Conservation (phyloP, 2,888 invertebrate species). For the Julus scandinavius region DNA sequence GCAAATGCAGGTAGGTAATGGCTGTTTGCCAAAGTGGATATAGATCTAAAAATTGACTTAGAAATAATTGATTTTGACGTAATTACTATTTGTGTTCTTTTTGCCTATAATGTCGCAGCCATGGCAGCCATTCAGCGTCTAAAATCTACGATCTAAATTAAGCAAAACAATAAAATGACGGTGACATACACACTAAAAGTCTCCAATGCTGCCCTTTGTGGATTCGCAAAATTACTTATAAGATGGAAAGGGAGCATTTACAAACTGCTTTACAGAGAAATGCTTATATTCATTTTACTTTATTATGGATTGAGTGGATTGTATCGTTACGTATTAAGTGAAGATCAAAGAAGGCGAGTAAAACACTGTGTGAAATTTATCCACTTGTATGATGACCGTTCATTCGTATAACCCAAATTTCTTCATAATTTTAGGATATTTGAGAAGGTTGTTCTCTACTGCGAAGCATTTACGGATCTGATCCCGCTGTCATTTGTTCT, state of each 20-base stretch:
- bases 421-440: slow-evolving; percentile 73
- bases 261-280: slow-evolving; percentile 92
- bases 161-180: background rate
- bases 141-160: background rate
- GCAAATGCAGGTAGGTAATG: too few species aligned
- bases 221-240: slow-evolving; percentile 46
- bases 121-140: background rate
- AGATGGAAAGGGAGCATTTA: slow-evolving; percentile 95
- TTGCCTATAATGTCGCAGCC: background rate
- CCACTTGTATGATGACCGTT: background rate
- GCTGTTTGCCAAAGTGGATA: too few species aligned
- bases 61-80: too few species aligned
- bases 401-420: background rate
- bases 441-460: slow-evolving; percentile 84
- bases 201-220: slow-evolving; percentile 49
- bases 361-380: background rate
- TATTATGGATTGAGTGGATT: slow-evolving; percentile 83
- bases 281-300: slow-evolving; percentile 79
- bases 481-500: slow-evolving; percentile 93
- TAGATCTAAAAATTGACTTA: too few species aligned
- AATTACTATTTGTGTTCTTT: too few species aligned
- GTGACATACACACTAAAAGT: slow-evolving; percentile 51
- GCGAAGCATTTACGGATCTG: slow-evolving; percentile 84
- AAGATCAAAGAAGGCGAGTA: slow-evolving; percentile 59
- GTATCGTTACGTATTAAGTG: slow-evolving; percentile 78